Evolutionary conservation across 2,113 vertebrate genomes (phyloP), one percentile per base, ranked within the genome.

Genomic region (Herpetotheres cachinnans): DNA sequence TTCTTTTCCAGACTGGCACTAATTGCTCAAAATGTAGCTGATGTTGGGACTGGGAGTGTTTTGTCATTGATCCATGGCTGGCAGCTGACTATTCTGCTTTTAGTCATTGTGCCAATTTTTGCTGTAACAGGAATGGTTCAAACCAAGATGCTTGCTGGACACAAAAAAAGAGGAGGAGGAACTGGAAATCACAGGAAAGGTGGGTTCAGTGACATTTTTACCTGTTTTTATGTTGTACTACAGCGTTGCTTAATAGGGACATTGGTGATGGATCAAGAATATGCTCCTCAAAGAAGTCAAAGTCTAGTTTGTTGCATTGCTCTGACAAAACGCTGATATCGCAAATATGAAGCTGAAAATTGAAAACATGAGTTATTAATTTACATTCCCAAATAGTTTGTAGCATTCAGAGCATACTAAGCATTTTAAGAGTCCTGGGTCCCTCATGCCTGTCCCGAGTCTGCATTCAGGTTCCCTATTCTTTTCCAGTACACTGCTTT

Each of bases 41-140:
- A 99, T 95, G 90, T 99, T 44, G 98, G 99, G 59, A 98, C 98
- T 13, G 91, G 98, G 8, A 71, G 99, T 38, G 97, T 99, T 91
- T 98, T 99, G 73, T 97, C 98, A 8, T 97, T 99, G 15, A 79
- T 99, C 49, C 98, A 98, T 3, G 98, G 98, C 95, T 99, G 99
- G 99, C 98, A 99, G 90, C 89, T 99, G 91, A 99, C 99, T 8
- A 97, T 99, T n/a, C 94, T 99, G 81, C 97, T 99, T 82, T 92
- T 99, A 92, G 97, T 95, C 2, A 93, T 99, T 66, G 98, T 99
- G 77, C 98, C 98, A 30, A 54, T 99, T 96, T 97, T 99, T 90
- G 98, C 98, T 19, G 11, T 98, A 36, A 98, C 98, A 18, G 98
- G 98, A 90, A 95, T 98, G 17, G 96, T 98, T 58, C 97, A 99